These are phyloP conservation scores for Orthosia cruda DNA, from an alignment of 2,888 invertebrate species.

Conservation along the genomic window DNA sequence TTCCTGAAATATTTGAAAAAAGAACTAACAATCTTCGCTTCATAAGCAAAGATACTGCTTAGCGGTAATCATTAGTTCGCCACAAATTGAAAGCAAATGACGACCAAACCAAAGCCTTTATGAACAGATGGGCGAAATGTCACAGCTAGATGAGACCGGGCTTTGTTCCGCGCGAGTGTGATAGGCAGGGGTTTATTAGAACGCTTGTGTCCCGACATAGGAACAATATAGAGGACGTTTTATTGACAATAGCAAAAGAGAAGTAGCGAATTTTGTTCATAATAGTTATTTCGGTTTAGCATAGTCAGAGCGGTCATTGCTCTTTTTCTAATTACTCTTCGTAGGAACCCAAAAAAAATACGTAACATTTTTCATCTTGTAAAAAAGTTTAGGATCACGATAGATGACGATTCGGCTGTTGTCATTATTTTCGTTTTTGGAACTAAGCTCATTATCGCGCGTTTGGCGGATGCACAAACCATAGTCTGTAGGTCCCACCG, in stretches of 20 bases:
- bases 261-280: neutral
- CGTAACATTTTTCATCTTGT: no score
- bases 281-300: no score
- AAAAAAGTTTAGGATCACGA: no score
- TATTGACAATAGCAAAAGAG: neutral
- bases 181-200: constrained; percentile 33
- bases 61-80: neutral
- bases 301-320: no score
- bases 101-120: neutral
- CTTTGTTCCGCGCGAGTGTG: constrained; percentile 15
- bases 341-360: no score
- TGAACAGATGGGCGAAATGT: constrained; percentile 19
- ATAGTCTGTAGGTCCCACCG: no score
- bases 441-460: no score
- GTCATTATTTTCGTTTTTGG: no score
- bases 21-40: neutral
- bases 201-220: constrained; percentile 8
- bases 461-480: no score
- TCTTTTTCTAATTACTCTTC: no score
- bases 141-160: constrained; percentile 6
- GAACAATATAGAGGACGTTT: neutral
- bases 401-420: no score
- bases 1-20: no score
- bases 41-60: neutral
- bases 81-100: constrained; percentile 24